A percentile compares a stretch with the other conserved stretches of the same genome.
These are phyloP conservation scores for Steinernema scapterisci DNA, from an alignment of 2,888 invertebrate genomes.

Conservation along the genomic window DNA sequence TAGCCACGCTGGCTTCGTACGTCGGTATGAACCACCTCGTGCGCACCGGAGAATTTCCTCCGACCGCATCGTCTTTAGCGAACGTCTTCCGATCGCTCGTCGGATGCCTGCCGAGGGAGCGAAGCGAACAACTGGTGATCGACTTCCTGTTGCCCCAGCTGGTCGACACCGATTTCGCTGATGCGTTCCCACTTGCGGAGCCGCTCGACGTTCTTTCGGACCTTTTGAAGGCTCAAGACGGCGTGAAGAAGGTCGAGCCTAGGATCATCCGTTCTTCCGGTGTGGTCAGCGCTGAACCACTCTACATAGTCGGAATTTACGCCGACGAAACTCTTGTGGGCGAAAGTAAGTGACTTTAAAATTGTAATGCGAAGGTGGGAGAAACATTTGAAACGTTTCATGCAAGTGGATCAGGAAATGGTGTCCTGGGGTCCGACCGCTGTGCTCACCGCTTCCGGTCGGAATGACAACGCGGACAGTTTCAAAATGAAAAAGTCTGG, in stretches of 20 bases:
- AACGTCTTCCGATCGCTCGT: constrained; percentile 82
- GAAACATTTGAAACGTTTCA: too few relatives aligned
- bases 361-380: background rate
- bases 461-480: too few relatives aligned
- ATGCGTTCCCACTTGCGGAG: constrained; percentile 76
- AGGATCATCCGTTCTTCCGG: constrained; percentile 81
- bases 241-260: constrained; percentile 73
- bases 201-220: constrained; percentile 78
- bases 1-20: constrained; percentile 77
- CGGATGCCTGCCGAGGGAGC: constrained; percentile 74
- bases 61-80: constrained; percentile 73
- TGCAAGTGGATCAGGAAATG: too few relatives aligned
- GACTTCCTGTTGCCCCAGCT: constrained; percentile 83
- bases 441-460: too few relatives aligned
- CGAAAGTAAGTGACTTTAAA: constrained; percentile 74
- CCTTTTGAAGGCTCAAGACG: constrained; percentile 72
- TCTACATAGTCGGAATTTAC: constrained; percentile 87
- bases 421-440: too few relatives aligned
- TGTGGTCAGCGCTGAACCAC: constrained; percentile 80
- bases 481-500: too few relatives aligned
- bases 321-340: constrained; percentile 74
- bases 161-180: constrained; percentile 82
- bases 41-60: constrained; percentile 59
- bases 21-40: constrained; percentile 70
- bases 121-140: constrained; percentile 75